Evolutionary conservation across 2,797 vertebrate species (phyloP).

Genomic region (Melanotaenia parkinsoni): DNA sequence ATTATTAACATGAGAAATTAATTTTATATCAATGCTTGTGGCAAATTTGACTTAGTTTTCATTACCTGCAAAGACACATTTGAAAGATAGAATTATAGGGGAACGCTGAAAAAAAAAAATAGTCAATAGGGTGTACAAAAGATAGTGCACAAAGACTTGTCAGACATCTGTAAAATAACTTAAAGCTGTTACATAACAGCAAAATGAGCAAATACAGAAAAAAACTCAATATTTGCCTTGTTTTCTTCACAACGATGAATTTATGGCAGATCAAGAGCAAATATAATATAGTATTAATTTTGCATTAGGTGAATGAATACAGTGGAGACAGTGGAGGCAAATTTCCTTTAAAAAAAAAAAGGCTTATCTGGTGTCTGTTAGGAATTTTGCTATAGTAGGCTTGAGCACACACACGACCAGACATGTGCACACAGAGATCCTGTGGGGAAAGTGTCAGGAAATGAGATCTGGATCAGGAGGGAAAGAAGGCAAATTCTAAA

Average conservation of each 20-base stretch:
- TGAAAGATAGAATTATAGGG: slow-evolving; percentile 11
- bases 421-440: slow-evolving; percentile 35
- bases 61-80: slow-evolving; percentile 2
- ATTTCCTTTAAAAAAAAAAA: not conserved
- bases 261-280: no score
- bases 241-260: no score
- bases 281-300: not conserved
- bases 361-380: slow-evolving; percentile 22
- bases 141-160: no score
- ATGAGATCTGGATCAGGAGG: slow-evolving; percentile 64
- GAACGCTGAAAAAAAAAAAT: not conserved
- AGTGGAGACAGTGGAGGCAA: not conserved
- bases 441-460: slow-evolving; percentile 63
- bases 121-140: no score
- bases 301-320: not conserved
- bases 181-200: not conserved
- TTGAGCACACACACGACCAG: slow-evolving; percentile 30
- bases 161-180: not conserved
- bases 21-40: not conserved
- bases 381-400: slow-evolving; percentile 14
- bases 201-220: not conserved
- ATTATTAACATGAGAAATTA: not conserved
- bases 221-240: not conserved
- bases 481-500: slow-evolving; percentile 65
- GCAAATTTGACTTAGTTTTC: not conserved